phyloP scores from a whole-genome alignment of 2,888 invertebrate species.

The Ormyrus rosae region DNA sequence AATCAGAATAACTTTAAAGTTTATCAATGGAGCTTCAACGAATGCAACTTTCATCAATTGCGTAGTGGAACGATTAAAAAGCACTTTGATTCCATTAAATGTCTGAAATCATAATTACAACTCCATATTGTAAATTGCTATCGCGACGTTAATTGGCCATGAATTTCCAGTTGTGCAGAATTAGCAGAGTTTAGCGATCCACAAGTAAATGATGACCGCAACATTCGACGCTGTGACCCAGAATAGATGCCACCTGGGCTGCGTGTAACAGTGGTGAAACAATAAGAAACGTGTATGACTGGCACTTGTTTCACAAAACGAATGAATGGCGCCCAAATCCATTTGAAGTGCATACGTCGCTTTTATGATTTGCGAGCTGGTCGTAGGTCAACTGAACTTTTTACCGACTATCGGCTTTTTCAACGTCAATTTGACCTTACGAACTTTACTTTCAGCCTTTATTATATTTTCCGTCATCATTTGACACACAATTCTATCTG shows the following conservation, averaged over 20 bases:
- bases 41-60: no score
- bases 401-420: no score
- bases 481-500: no score
- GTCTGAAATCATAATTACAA: no score
- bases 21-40: no score
- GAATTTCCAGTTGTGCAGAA: not conserved
- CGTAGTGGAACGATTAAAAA: no score
- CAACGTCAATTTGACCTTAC: no score
- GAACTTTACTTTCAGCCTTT: no score
- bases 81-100: no score
- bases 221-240: not conserved
- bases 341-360: slow-evolving; percentile 3
- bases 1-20: no score
- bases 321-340: slow-evolving; percentile 10
- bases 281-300: slow-evolving; percentile 1
- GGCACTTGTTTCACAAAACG: slow-evolving; percentile 27
- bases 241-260: not conserved
- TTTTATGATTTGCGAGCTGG: slow-evolving; percentile 14
- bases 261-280: not conserved
- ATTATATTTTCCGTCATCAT: no score
- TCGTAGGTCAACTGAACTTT: no score
- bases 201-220: not conserved
- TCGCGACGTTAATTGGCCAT: not conserved
- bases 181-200: not conserved
- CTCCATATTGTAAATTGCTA: not conserved